These are phyloP conservation scores for Ridgeia piscesae DNA, from an alignment of 1,140 invertebrate species.

Conservation along the genomic window DNA sequence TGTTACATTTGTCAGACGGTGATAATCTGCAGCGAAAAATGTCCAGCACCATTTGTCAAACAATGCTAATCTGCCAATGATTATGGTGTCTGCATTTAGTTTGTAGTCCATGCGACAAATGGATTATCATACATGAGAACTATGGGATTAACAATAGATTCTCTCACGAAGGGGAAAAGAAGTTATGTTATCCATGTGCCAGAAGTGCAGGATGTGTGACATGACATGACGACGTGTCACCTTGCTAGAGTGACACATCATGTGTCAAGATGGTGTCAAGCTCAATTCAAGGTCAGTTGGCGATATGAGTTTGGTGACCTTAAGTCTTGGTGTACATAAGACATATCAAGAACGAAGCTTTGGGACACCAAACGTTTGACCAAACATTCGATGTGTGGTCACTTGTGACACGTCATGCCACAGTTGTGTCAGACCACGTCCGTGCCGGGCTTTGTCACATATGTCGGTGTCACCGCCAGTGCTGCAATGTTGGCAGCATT, in stretches of 20 bases:
- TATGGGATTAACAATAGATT: background rate
- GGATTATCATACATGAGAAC: background rate
- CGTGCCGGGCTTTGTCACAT: background rate
- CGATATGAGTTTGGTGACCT: background rate
- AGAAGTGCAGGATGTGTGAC: background rate
- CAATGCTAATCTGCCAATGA: background rate
- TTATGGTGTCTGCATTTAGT: background rate
- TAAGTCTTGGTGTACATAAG: background rate
- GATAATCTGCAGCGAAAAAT: background rate
- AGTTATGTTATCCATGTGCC: background rate
- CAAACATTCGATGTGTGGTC: too few species aligned
- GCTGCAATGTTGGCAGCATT: background rate
- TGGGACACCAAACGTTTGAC: background rate
- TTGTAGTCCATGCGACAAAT: background rate
- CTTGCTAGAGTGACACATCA: background rate
- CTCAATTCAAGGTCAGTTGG: background rate
- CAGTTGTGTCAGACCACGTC: background rate
- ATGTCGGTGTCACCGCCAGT: background rate
- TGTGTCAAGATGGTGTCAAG: background rate
- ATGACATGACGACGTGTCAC: background rate
- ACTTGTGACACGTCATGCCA: too few species aligned
- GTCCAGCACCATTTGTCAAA: background rate
- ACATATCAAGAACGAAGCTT: background rate
- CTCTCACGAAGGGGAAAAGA: background rate
- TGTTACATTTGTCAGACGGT: background rate